Conservation (phyloP, 2,797 vertebrate species). For the Enteromius treurensis region DNA sequence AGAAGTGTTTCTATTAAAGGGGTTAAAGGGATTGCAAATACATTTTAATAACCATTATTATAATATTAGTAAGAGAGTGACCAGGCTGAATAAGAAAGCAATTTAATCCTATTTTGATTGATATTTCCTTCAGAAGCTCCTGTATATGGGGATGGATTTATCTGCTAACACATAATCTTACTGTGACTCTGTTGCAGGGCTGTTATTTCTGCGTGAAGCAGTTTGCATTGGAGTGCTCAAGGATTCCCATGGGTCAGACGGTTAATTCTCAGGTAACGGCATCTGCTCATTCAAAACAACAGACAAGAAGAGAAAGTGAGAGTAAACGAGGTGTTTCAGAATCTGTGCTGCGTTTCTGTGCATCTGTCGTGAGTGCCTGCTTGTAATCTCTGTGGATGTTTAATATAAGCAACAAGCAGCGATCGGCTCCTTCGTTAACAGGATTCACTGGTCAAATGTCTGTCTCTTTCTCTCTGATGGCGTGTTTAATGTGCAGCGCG, state of each 20-base stretch:
- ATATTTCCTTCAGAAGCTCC: not conserved
- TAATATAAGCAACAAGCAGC: not conserved
- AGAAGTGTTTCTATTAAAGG: not conserved
- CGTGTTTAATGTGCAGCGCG: slow-evolving; percentile 44
- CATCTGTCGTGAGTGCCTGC: not conserved
- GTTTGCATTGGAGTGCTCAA: slow-evolving; percentile 94
- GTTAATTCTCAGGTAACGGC: slow-evolving; percentile 95
- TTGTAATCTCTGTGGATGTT: not conserved
- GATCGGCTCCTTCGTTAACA: not conserved
- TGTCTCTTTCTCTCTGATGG: not conserved
- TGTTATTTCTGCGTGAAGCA: slow-evolving; percentile 99
- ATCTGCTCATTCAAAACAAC: not conserved
- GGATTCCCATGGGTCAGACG: slow-evolving; percentile 96
- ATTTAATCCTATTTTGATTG: not conserved
- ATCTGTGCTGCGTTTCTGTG: not conserved
- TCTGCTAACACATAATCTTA: not conserved
- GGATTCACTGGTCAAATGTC: slow-evolving; percentile 1
- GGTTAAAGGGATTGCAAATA: not conserved
- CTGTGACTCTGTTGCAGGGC: slow-evolving; percentile 75
- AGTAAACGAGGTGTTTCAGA: not conserved
- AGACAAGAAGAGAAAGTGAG: slow-evolving; percentile 1
- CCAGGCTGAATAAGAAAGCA: not conserved
- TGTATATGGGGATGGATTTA: not conserved
- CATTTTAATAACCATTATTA: not conserved
- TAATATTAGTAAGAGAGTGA: not conserved